phyloP scores from a whole-genome alignment of 2,888 invertebrate species.

The Hydrotaea diabolus region DNA sequence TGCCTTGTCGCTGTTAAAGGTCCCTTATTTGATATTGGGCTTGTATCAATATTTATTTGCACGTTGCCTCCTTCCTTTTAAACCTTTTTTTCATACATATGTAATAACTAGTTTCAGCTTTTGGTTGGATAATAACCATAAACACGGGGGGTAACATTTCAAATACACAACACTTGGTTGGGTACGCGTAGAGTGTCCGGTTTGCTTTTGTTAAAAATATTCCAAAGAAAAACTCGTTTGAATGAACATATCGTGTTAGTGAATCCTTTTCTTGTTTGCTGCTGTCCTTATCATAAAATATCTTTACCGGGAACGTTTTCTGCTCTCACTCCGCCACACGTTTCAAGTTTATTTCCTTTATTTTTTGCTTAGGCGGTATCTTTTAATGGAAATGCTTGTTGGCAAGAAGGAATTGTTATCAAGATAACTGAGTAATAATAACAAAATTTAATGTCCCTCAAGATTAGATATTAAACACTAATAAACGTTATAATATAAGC shows the following conservation, averaged over 20 bases:
- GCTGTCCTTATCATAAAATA: neutral
- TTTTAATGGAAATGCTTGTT: neutral
- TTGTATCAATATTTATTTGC: slow-evolving; percentile 8
- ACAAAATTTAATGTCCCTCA: neutral
- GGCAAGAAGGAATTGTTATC: neutral
- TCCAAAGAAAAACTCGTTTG: neutral
- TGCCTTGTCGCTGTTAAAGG: too few relatives aligned
- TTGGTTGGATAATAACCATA: neutral
- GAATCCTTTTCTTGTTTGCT: neutral
- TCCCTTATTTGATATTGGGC: too few relatives aligned
- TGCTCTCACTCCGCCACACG: too few relatives aligned
- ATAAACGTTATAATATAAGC: neutral
- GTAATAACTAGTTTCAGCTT: neutral
- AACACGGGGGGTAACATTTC: neutral
- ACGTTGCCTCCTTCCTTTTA: neutral
- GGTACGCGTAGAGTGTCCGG: neutral
- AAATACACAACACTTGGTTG: neutral
- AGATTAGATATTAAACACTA: slow-evolving; percentile 1
- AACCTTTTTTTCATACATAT: neutral
- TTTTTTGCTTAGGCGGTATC: neutral
- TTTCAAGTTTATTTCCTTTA: neutral
- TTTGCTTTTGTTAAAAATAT: neutral
- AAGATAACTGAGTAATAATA: slow-evolving; percentile 2
- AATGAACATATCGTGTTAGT: neutral
- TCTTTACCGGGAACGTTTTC: neutral